Percentiles rank a stretch among this genome's conserved stretches.
Evolutionary conservation across 2,113 vertebrate genomes (phyloP).

Genomic region (Lophura nycthemera): DNA sequence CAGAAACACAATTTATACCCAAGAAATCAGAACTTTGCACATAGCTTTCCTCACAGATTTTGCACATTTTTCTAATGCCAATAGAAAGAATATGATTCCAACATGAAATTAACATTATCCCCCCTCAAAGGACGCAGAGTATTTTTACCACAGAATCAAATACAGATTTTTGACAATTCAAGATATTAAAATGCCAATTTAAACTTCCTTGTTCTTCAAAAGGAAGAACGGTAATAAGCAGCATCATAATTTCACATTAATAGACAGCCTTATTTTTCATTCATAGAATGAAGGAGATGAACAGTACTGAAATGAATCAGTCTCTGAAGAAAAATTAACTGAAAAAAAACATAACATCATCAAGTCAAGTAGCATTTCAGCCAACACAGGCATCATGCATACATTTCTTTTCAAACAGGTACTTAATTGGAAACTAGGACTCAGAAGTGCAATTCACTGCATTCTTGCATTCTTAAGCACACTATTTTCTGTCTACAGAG

Average conservation of each 20-base stretch:
- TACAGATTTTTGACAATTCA: not conserved
- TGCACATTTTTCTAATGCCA: not conserved
- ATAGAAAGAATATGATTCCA: rapidly evolving
- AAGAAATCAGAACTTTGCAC: not conserved
- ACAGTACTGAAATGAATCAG: slow-evolving; percentile 7
- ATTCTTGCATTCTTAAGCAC: not conserved
- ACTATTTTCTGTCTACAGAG: not conserved
- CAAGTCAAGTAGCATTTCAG: not conserved
- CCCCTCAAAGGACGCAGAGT: not conserved
- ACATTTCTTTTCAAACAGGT: not conserved
- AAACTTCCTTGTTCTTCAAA: not conserved
- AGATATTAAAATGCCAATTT: not conserved
- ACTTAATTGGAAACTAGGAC: not conserved
- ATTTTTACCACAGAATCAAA: not conserved
- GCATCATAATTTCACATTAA: not conserved
- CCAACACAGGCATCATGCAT: not conserved
- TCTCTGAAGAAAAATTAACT: not conserved
- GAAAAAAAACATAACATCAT: not conserved
- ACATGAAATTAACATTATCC: not conserved
- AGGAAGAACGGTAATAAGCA: not conserved
- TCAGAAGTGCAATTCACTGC: not conserved
- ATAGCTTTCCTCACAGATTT: not conserved
- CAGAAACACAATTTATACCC: not conserved
- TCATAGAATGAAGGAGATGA: not conserved
- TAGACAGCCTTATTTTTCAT: not conserved